Conservation (phyloP, 2,888 invertebrate genomes). For the Trachelus stipa region DNA sequence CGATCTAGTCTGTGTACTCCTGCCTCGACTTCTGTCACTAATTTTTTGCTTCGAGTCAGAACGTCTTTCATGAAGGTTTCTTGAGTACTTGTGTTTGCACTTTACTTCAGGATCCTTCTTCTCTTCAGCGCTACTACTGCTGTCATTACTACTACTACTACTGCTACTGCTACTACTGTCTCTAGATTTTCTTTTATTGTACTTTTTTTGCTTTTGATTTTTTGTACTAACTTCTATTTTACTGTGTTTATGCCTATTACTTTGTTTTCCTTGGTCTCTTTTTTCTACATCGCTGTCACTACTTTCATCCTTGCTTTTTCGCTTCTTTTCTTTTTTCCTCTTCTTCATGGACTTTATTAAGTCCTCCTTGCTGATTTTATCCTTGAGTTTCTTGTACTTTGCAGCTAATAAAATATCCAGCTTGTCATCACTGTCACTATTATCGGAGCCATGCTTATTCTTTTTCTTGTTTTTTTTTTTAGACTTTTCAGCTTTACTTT, state of each 20-base stretch:
- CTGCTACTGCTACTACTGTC: constrained; percentile 23
- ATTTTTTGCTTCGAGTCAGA: not conserved
- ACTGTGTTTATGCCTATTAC: not conserved
- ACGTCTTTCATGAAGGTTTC: constrained; percentile 12
- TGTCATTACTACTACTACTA: constrained; percentile 5
- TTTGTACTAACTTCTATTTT: constrained; percentile 20
- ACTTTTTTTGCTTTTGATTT: constrained; percentile 16
- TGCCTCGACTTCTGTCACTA: constrained; percentile 20
- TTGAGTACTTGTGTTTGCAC: not conserved
- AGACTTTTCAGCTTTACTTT: constrained; percentile 53
- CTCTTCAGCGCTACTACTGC: constrained; percentile 24
- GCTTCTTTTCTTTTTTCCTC: constrained; percentile 49
- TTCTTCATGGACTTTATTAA: constrained; percentile 57
- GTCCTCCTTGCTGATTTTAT: constrained; percentile 67
- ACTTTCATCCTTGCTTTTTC: constrained; percentile 37
- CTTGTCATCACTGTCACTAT: constrained; percentile 64
- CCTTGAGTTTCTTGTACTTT: constrained; percentile 77
- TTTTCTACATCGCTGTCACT: constrained; percentile 8
- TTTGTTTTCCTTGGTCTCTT: constrained; percentile 11
- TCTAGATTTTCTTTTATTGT: constrained; percentile 23
- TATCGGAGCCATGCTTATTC: constrained; percentile 60
- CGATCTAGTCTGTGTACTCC: constrained; percentile 18
- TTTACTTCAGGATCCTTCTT: constrained; percentile 8
- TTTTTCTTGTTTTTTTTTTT: constrained; percentile 61
- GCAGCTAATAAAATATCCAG: constrained; percentile 78